Percentiles rank a stretch among this genome's conserved stretches.
Evolutionary conservation across 2,797 vertebrate species (phyloP).

Genomic region (Pseudopleuronectes americanus): DNA sequence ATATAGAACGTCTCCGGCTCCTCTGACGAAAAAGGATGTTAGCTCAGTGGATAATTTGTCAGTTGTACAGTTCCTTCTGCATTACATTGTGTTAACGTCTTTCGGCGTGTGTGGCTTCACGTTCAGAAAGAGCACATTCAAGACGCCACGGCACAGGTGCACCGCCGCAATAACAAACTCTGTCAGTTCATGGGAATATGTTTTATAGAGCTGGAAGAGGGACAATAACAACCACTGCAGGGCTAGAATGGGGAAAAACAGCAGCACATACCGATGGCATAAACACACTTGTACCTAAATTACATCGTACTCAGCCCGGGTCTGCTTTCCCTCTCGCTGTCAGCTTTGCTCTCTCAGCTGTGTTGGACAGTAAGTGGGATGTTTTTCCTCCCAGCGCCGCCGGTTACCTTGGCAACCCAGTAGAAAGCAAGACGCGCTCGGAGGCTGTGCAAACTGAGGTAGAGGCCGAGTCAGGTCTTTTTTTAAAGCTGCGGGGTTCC

Average conservation of each 20-base stretch:
- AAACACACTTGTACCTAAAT: conserved; percentile 56
- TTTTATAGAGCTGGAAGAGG: conserved; percentile 58
- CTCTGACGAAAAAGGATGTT: conserved; percentile 27
- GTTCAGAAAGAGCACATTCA: conserved; percentile 60
- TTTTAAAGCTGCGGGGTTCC: conserved; percentile 22
- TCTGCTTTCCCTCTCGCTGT: conserved; percentile 38
- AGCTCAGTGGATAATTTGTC: conserved; percentile 30
- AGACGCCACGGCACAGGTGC: conserved; percentile 53
- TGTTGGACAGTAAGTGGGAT: conserved; percentile 62
- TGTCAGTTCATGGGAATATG: conserved; percentile 58
- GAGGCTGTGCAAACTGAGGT: conserved; percentile 55
- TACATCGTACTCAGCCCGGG: conserved; percentile 6
- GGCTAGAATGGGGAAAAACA: conserved; percentile 58
- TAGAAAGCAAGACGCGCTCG: conserved; percentile 47
- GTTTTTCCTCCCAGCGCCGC: conserved; percentile 59
- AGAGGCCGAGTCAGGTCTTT: conserved; percentile 46
- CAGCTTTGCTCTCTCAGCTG: conserved; percentile 38
- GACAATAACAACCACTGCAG: conserved; percentile 57
- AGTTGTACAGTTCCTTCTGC: conserved; percentile 25
- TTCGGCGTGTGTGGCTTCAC: conserved; percentile 59
- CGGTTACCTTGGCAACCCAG: conserved; percentile 71
- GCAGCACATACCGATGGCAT: conserved; percentile 38
- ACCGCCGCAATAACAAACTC: conserved; percentile 31
- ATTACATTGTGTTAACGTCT: conserved; percentile 13
- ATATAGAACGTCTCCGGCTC: neutral